These are phyloP conservation scores for Dorcus parallelipipedus DNA, from an alignment of 2,888 invertebrate genomes.

Conservation along the genomic window DNA sequence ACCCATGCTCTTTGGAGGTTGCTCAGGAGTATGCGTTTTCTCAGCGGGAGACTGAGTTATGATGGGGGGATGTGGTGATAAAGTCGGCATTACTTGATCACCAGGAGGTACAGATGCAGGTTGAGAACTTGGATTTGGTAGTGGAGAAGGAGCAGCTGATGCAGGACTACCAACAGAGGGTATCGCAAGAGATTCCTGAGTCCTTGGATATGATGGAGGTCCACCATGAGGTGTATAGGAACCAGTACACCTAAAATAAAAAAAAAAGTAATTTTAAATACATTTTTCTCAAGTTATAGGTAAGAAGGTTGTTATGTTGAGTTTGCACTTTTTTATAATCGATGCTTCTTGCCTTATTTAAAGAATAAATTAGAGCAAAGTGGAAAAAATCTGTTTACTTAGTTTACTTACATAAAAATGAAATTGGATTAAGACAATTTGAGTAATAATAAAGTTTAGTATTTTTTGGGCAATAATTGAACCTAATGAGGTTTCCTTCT, in stretches of 20 bases:
- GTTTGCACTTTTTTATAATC: no score
- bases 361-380: no score
- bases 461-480: no score
- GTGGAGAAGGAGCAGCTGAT: constrained; percentile 59
- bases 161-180: constrained; percentile 55
- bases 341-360: no score
- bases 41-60: constrained; percentile 38
- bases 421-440: no score
- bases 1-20: constrained; percentile 33
- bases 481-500: no score
- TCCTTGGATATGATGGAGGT: constrained; percentile 64
- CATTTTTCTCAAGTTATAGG: no score
- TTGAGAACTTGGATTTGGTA: constrained; percentile 68
- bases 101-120: constrained; percentile 65
- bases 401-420: no score
- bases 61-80: constrained; percentile 66
- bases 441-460: no score
- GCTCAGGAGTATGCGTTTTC: constrained; percentile 29
- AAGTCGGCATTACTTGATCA: constrained; percentile 65
- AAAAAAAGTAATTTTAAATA: not conserved
- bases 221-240: constrained; percentile 60
- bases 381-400: no score
- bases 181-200: constrained; percentile 55
- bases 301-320: no score
- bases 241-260: constrained; percentile 41